Conservation (phyloP, 2,113 vertebrate genomes). For the Gallinago paraguaiae region DNA sequence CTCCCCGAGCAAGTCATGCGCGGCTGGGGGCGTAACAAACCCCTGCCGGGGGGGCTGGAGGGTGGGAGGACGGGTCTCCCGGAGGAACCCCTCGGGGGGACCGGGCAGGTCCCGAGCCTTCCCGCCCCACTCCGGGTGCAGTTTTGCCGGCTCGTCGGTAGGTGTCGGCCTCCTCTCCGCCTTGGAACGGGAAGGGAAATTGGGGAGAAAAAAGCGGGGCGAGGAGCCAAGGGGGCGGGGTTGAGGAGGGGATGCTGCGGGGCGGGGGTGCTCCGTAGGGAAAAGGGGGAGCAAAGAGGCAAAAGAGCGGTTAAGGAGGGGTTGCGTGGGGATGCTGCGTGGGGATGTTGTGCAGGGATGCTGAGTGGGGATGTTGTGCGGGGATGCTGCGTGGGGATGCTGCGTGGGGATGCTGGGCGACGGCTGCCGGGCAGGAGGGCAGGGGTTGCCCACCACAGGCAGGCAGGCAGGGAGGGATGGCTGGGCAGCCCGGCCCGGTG, state of each 20-base stretch:
- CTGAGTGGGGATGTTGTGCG: no score
- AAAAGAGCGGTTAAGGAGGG: neutral
- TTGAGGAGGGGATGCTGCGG: neutral
- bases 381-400: neutral
- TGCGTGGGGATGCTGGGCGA: neutral
- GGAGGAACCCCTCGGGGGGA: no score
- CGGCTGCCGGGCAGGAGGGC: no score
- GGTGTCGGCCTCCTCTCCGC: neutral
- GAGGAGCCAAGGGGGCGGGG: neutral
- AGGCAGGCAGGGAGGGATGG: neutral
- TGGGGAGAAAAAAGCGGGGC: accelerated
- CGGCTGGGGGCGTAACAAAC: neutral
- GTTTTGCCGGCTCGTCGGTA: neutral
- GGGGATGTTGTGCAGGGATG: no score
- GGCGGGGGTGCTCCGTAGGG: neutral
- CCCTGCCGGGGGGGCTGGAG: neutral
- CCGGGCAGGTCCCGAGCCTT: neutral
- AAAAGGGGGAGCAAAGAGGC: neutral
- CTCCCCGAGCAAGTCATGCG: neutral
- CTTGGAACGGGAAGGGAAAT: no score
- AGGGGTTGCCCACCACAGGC: no score
- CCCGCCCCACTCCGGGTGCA: neutral
- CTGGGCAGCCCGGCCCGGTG: neutral
- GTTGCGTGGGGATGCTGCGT: neutral
- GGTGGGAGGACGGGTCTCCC: no score